These are phyloP conservation scores for Cossypha niveicapilla DNA, from an alignment of 2,797 vertebrate species.

Conservation along the genomic window DNA sequence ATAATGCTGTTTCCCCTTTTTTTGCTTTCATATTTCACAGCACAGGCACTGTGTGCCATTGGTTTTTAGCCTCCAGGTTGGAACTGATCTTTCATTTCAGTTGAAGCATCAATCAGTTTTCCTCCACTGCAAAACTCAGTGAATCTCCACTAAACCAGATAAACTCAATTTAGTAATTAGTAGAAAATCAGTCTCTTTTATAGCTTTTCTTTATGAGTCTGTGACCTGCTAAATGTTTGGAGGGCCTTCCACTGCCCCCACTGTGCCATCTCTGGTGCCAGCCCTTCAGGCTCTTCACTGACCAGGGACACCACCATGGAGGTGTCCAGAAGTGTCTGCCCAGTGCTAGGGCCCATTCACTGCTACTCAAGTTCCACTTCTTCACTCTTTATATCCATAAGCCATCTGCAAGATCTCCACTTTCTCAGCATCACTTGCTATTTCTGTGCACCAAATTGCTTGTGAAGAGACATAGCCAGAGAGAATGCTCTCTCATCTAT, in stretches of 20 bases:
- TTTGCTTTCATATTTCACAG: not conserved
- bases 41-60: not conserved
- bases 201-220: not conserved
- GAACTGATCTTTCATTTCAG: not conserved
- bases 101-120: not conserved
- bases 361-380: not conserved
- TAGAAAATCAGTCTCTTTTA: not conserved
- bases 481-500: not conserved
- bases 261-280: not conserved
- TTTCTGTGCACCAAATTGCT: not conserved
- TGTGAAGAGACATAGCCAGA: not conserved
- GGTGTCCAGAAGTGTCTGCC: not conserved
- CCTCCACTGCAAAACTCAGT: not conserved
- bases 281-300: not conserved
- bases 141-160: not conserved
- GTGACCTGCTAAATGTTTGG: rapidly evolving
- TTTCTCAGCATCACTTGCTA: not conserved
- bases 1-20: not conserved
- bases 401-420: not conserved
- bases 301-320: rapidly evolving
- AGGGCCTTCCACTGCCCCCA: not conserved
- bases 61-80: not conserved
- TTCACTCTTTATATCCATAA: not conserved
- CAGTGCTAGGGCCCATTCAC: not conserved
- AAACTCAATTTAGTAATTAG: not conserved